Conservation (phyloP, 2,797 vertebrate genomes). For the Hylomyscus alleni region DNA sequence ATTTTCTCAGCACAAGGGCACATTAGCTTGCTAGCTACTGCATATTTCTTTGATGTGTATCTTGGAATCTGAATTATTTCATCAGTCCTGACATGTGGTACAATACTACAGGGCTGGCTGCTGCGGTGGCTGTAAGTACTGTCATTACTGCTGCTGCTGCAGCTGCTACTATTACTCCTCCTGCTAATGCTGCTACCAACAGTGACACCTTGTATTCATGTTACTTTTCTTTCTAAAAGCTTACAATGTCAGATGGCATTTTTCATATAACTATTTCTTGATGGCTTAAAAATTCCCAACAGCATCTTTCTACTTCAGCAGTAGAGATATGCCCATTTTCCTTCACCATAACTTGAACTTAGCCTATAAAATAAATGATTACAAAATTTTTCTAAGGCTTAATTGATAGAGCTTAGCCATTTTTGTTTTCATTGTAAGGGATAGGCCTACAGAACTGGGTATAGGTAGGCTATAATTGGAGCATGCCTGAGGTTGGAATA, state of each 20-base stretch:
- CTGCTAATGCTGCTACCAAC: not conserved
- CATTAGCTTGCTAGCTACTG: not conserved
- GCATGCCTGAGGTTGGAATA: not conserved
- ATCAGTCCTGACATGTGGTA: conserved; percentile 9
- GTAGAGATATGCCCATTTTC: conserved; percentile 1
- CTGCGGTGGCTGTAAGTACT: not conserved
- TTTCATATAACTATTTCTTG: conserved; percentile 49
- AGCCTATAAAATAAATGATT: conserved; percentile 24
- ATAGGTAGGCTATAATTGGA: not conserved
- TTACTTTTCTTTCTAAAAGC: conserved; percentile 53
- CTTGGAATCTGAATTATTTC: conserved; percentile 7
- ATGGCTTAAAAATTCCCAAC: conserved; percentile 18
- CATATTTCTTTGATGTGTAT: not conserved
- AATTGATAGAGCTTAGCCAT: not conserved
- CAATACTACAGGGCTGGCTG: not conserved
- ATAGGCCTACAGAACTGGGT: not conserved
- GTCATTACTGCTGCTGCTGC: not conserved
- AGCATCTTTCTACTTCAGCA: not conserved
- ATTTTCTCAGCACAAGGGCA: not conserved
- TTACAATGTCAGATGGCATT: conserved; percentile 15
- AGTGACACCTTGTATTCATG: conserved; percentile 17
- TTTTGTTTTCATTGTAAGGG: not conserved
- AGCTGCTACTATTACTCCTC: not conserved
- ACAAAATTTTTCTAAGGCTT: conserved; percentile 10
- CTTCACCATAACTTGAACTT: conserved; percentile 21